Evolutionary conservation across 1,140 invertebrate species (phyloP), one percentile per base, ranked within the genome.

Genomic region (Grapholita molesta): DNA sequence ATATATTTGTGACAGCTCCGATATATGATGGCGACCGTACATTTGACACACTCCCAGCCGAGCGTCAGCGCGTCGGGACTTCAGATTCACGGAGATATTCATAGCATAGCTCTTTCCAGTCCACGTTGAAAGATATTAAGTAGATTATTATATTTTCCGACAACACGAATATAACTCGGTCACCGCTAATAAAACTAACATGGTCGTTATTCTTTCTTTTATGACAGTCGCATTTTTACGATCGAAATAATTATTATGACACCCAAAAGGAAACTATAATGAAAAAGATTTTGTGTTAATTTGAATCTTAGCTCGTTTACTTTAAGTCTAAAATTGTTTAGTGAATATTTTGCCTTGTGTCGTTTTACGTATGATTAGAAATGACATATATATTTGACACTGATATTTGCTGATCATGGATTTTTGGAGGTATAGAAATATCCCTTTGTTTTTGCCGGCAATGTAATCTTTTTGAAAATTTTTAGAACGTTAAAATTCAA

Each of bases 191-290:
- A 77, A 75, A 78, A 74, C 70, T 77, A 72, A 78, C 73, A 74
- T 74, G 76, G 70, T 68, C 69, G 73, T 78, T 75, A 83, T 78
- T 83, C 79, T 79, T 80, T 77, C 70, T 82, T 48, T 82, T 82
- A 82, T 82, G 79, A 82, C 77, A 82, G 68, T 57, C 64, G 65
- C 72, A 67, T 68, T 75, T 76, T 76, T 76, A 75, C 68, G 69
- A 69, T 72, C 74, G 67, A 77, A 82, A 79, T 82, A 76, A 79
- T 79, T 76, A 52, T 70, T 70, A 71, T 70, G 38, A 21, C 15
- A 48, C 18, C 8, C 15, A 48, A 9, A 48, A 48, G 21, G 15
- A 48, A 30, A 3, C 21, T 8, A 21, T 48, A 21, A 21, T 9
- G 6, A 1, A 6, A 6, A 15, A 15, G 0, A 5, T 48, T 7